A percentile compares a stretch with the other conserved stretches of the same genome.
Evolutionary conservation across 2,797 vertebrate species (phyloP).

Genomic region (Dicrostonyx torquatus): DNA sequence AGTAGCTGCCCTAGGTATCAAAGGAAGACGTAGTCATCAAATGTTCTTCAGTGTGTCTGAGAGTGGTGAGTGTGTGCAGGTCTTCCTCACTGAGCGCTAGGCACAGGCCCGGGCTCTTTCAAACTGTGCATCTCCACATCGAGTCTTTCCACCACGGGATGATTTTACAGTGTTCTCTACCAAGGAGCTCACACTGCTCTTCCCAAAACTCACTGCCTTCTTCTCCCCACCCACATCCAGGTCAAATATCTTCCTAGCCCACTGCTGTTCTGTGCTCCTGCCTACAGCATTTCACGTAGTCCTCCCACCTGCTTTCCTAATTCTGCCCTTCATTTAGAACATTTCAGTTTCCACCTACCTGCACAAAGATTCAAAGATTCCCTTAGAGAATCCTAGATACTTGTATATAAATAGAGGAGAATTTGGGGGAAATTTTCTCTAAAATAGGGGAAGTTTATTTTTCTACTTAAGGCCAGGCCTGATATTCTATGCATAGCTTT

Average conservation of each 20-base stretch:
- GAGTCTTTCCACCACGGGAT: neutral
- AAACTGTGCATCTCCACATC: neutral
- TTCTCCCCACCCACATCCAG: conserved; percentile 57
- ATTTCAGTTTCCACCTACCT: conserved; percentile 63
- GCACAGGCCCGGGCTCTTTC: neutral
- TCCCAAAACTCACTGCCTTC: neutral
- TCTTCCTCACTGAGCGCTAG: neutral
- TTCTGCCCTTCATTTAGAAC: conserved; percentile 66
- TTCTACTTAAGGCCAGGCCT: neutral
- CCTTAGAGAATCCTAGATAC: conserved; percentile 54
- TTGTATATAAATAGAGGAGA: conserved; percentile 11
- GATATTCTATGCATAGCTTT: neutral
- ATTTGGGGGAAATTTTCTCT: neutral
- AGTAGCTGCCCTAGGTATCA: neutral
- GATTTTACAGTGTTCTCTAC: conserved; percentile 43
- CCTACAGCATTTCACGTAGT: conserved; percentile 62
- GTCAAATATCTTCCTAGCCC: conserved; percentile 41
- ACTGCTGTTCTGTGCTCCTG: conserved; percentile 28
- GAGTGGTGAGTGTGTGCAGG: accelerated
- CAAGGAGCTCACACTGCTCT: conserved; percentile 20
- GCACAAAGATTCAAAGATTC: conserved; percentile 17
- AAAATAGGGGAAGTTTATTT: conserved; percentile 45
- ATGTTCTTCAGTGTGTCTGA: accelerated
- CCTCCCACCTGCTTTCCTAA: conserved; percentile 70
- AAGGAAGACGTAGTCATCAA: neutral